A percentile compares a stretch with the other conserved stretches of the same genome.
These are phyloP conservation scores for chimpanzee (Pan troglodytes) DNA, from an alignment of 2,113 vertebrate genomes.

Conservation along the genomic window NHGRI_mPanTro3-v2.1_pri NC_072419.2:15124501-15125000, in stretches of 20 bases:
- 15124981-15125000: not conserved
- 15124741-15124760: slow-evolving; percentile 33
- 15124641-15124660: not conserved
- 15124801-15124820: not conserved
- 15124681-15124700: not conserved
- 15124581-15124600: not conserved
- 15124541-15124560: not conserved
- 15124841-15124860: not conserved
- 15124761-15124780: not conserved
- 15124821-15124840: not conserved
- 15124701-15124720: not conserved
- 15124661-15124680: not conserved
- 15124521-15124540: not conserved
- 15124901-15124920: not conserved
- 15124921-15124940: not conserved
- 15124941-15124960: not conserved
- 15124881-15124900: not conserved
- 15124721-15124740: slow-evolving; percentile 33
- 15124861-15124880: not conserved
- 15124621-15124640: not conserved
- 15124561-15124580: slow-evolving; percentile 5
- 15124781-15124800: not conserved
- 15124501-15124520: not conserved
- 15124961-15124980: not conserved
- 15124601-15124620: not conserved